Percentiles rank a stretch among this genome's conserved stretches.
These are phyloP conservation scores for Candidula unifasciata DNA, from an alignment of 2,888 invertebrate species.

Conservation along the genomic window DNA sequence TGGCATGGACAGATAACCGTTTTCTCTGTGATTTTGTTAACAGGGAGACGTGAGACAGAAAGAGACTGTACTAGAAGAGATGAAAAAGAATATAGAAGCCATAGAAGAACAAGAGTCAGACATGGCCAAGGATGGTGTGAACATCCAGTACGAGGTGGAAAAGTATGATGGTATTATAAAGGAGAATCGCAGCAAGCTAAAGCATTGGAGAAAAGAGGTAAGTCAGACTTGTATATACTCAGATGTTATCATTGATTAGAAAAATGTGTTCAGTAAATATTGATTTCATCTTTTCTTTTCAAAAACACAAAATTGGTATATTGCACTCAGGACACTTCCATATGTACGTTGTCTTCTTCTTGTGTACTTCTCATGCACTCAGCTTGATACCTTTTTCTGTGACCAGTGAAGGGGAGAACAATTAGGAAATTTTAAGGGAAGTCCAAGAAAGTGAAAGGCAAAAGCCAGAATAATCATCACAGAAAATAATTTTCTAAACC, in stretches of 20 bases:
- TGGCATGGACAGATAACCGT: neutral
- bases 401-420: too few species aligned
- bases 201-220: conserved; percentile 78
- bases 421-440: too few species aligned
- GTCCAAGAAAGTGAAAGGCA: too few species aligned
- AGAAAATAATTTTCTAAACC: too few species aligned
- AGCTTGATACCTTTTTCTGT: too few species aligned
- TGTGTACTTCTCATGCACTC: too few species aligned
- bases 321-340: too few species aligned
- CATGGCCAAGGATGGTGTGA: conserved; percentile 83
- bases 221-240: conserved; percentile 59
- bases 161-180: conserved; percentile 75
- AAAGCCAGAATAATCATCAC: too few species aligned
- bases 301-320: too few species aligned
- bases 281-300: neutral
- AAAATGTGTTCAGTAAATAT: neutral
- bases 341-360: too few species aligned
- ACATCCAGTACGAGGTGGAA: conserved; percentile 85
- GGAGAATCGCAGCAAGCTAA: conserved; percentile 75
- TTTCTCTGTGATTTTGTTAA: neutral
- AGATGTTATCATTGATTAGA: neutral
- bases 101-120: conserved; percentile 65
- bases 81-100: conserved; percentile 67
- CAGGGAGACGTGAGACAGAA: conserved; percentile 48
- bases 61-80: conserved; percentile 71